These are phyloP conservation scores for Chaetodon auriga DNA, from an alignment of 2,113 vertebrate species.

Conservation along the genomic window DNA sequence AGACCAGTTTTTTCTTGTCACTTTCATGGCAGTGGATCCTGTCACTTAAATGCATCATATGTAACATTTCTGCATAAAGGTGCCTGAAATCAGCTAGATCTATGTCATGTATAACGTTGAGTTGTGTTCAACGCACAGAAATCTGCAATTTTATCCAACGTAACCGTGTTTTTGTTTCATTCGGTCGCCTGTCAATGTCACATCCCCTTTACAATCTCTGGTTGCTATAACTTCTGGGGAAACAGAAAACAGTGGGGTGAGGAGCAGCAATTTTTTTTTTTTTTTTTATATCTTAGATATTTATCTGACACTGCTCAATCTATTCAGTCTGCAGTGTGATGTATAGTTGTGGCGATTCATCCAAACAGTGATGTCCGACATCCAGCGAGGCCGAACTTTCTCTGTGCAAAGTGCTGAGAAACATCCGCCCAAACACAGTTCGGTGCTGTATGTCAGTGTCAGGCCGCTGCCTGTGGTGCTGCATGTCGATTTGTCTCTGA, in stretches of 20 bases:
- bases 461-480: neutral
- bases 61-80: too few species aligned
- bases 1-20: neutral
- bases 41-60: neutral
- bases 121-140: too few species aligned
- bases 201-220: too few species aligned
- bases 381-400: neutral
- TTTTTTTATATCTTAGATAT: neutral
- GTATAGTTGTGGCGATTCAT: neutral
- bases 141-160: too few species aligned
- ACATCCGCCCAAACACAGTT: neutral
- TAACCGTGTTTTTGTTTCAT: too few species aligned
- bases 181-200: too few species aligned
- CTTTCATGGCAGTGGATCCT: neutral
- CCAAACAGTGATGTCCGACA: neutral
- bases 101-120: too few species aligned
- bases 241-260: too few species aligned
- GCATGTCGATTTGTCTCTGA: slow-evolving; percentile 33
- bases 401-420: neutral
- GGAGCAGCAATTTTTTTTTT: neutral
- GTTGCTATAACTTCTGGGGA: too few species aligned
- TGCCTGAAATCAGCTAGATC: too few species aligned
- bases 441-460: slow-evolving; percentile 17
- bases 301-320: neutral
- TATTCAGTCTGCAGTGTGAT: neutral